Evolutionary conservation across 2,113 vertebrate genomes (phyloP).

Genomic region (Octodon degus): DNA sequence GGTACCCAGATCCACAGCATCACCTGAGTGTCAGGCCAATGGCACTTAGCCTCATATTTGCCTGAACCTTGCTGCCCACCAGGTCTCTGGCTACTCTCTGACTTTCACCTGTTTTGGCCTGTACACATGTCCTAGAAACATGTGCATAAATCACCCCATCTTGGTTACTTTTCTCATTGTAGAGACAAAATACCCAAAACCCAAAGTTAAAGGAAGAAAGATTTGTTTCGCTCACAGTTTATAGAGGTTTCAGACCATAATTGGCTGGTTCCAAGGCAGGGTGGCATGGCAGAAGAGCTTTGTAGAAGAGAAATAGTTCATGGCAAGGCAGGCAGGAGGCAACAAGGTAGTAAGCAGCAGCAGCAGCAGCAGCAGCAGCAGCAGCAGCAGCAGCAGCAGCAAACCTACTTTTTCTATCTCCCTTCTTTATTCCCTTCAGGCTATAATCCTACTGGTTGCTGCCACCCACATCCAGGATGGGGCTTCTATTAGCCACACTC

Average conservation of each 20-base stretch:
- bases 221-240: background rate
- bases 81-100: background rate
- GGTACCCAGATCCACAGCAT: too few relatives aligned
- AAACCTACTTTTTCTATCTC: background rate
- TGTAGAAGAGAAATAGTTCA: background rate
- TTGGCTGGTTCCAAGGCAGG: background rate
- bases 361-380: background rate
- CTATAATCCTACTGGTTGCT: background rate
- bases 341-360: background rate
- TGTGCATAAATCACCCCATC: background rate
- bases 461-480: background rate
- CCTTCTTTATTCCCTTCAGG: background rate
- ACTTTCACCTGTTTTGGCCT: background rate
- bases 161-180: background rate
- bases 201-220: background rate
- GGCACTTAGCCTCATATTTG: accelerated
- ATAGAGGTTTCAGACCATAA: background rate
- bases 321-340: background rate
- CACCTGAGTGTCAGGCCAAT: background rate
- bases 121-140: background rate
- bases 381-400: background rate
- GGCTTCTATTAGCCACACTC: background rate
- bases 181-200: background rate
- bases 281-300: background rate
- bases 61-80: background rate